Evolutionary conservation across 1,140 invertebrate species (phyloP), one percentile per base, ranked within the genome.

Genomic region (Drosophila sechellia): DNA sequence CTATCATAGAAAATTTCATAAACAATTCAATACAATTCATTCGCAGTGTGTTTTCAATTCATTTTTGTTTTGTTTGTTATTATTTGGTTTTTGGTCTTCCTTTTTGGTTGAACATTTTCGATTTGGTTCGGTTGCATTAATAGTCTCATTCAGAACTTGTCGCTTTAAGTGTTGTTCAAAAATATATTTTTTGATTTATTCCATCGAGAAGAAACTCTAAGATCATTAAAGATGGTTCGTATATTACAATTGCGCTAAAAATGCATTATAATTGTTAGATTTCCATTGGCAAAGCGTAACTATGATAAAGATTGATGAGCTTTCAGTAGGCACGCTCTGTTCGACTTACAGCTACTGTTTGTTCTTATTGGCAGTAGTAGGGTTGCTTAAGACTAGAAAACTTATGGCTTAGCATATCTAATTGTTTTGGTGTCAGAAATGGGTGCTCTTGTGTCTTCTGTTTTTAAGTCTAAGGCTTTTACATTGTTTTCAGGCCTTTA

Each of bases 121-220:
- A 37, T 64, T 80, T 37, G 59, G 25, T 55, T 43, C 4, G 11
- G 17, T 39, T 46, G 49, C 50, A 91, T 91, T 91, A 91, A 91
- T 91, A 91, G 90, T 91, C 90, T 91, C 90, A 91, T 91, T 91
- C 85, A 91, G 90, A 91, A 91, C 85, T 89, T 89, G 84, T 84
- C 87, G 85, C 85, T 89, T 90, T 75, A 90, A 89, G 84, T 89
- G 84, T 89, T 89, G 85, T 85, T 84, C 71, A 76, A 76, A 71
- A 89, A 87, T 87, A 87, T 87, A 87, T 87, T 87, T 87, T 87
- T 89, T 87, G 81, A 89, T 86, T 87, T 76, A 83, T 80, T 68
- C 70, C 56, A 65, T 53, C 69, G 64, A 76, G 45, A 63, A 78
- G 54, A 75, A 76, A 66, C 63, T 37, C 72, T 76, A 76, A 66